Percentiles rank a stretch among this genome's conserved stretches.
These are phyloP conservation scores for Argya squamiceps DNA, from an alignment of 2,797 vertebrate species.

Conservation along the genomic window DNA sequence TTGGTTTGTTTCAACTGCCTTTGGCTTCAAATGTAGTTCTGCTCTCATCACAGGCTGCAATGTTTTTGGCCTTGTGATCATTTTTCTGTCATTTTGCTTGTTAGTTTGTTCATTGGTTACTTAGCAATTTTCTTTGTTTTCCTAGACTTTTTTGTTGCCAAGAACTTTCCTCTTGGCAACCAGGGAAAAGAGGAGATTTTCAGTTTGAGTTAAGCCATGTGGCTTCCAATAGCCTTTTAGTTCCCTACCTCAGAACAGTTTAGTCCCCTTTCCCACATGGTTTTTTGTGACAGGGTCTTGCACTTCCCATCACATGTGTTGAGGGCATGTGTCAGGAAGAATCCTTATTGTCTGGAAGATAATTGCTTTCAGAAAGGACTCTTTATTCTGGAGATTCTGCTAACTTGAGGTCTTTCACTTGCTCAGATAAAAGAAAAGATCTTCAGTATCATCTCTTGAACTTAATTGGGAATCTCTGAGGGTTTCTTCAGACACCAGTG, in stretches of 20 bases:
- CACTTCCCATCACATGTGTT: background rate
- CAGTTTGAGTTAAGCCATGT: constrained; percentile 54
- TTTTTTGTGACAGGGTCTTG: background rate
- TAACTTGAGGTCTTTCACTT: background rate
- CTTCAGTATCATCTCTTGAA: background rate
- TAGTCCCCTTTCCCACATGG: background rate
- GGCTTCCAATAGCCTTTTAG: constrained; percentile 36
- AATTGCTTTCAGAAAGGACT: background rate
- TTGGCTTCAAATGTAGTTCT: constrained; percentile 45
- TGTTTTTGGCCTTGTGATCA: constrained; percentile 44
- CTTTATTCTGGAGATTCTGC: background rate
- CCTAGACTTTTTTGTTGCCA: constrained; percentile 49
- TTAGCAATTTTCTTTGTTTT: constrained; percentile 71
- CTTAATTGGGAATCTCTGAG: background rate
- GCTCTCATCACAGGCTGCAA: constrained; percentile 58
- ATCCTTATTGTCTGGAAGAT: background rate
- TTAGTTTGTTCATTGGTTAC: constrained; percentile 69
- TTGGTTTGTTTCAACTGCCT: constrained; percentile 42
- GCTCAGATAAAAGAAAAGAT: background rate
- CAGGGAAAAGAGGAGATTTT: constrained; percentile 14
- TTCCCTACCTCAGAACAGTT: background rate
- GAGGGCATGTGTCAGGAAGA: background rate
- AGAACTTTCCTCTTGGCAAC: constrained; percentile 58
- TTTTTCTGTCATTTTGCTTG: constrained; percentile 64
- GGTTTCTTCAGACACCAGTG: background rate